Conservation (phyloP, 2,888 invertebrate species). For the Platycheirus rosarum region DNA sequence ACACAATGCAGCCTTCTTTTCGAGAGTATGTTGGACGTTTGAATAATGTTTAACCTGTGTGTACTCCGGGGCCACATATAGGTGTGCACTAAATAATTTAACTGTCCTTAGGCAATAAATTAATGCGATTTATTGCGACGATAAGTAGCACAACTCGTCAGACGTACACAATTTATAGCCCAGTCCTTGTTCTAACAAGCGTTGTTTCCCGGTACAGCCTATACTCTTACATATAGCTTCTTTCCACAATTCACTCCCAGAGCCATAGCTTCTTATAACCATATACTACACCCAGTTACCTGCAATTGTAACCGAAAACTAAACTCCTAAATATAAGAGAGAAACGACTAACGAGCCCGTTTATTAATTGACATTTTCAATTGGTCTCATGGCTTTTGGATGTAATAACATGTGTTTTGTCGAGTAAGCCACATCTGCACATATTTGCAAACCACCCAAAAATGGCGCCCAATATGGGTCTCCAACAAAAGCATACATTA, state of each 20-base stretch:
- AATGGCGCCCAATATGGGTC: not conserved
- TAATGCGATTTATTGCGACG: slow-evolving; percentile 74
- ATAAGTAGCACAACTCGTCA: slow-evolving; percentile 74
- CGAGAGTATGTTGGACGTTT: slow-evolving; percentile 60
- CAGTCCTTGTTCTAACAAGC: slow-evolving; percentile 53
- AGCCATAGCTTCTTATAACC: not conserved
- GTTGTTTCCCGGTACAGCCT: slow-evolving; percentile 3
- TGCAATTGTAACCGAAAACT: slow-evolving; percentile 48
- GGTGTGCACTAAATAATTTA: slow-evolving; percentile 74
- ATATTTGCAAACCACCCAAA: not conserved
- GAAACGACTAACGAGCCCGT: slow-evolving; percentile 66
- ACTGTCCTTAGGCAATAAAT: slow-evolving; percentile 74
- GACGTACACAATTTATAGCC: slow-evolving; percentile 72
- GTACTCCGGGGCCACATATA: slow-evolving; percentile 71
- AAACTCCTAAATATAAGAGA: slow-evolving; percentile 39
- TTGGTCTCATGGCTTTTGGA: slow-evolving; percentile 69
- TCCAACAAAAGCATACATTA: slow-evolving; percentile 36
- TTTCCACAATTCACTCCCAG: slow-evolving; percentile 8
- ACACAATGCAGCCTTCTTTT: slow-evolving; percentile 49
- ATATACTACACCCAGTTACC: not conserved
- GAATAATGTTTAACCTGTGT: slow-evolving; percentile 74
- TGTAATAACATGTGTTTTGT: slow-evolving; percentile 65
- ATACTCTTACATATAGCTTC: not conserved
- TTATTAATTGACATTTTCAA: slow-evolving; percentile 74
- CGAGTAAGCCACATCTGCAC: not conserved